phyloP scores from a whole-genome alignment of 92 coral and sea anemone species.

The Meandrina meandrites region DNA sequence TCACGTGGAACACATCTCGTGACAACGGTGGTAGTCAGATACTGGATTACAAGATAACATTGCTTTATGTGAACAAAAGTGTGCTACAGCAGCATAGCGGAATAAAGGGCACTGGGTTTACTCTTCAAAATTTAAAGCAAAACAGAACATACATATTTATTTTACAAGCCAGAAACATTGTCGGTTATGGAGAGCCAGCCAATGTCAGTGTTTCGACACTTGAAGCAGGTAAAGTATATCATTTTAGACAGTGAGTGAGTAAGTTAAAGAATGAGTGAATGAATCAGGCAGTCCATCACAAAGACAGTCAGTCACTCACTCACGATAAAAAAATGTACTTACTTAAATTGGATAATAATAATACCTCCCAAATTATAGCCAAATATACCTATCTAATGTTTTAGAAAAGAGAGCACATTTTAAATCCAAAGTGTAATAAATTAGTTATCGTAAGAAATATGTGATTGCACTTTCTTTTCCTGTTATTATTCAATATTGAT shows the following conservation, averaged over 20 bases:
- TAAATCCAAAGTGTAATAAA: no score
- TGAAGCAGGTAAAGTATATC: conserved; percentile 9
- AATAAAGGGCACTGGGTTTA: background rate
- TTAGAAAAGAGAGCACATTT: no score
- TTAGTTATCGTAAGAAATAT: no score
- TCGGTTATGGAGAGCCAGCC: conserved; percentile 14
- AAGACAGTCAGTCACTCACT: background rate
- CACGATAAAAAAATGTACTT: no score
- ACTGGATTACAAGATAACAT: conserved; percentile 11
- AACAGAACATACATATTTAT: conserved; percentile 19
- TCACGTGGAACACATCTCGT: conserved; percentile 19
- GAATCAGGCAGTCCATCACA: background rate
- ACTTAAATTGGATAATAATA: no score
- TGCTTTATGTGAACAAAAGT: conserved; percentile 5
- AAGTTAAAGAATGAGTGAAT: background rate
- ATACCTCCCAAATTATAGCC: no score
- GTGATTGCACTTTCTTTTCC: no score
- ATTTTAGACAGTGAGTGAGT: background rate
- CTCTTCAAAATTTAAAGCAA: conserved; percentile 8
- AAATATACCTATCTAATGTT: no score
- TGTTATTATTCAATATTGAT: no score
- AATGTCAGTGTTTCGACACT: conserved; percentile 15
- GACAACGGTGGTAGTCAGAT: conserved; percentile 17
- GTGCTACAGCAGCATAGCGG: background rate
- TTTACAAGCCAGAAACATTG: conserved; percentile 21